Percentiles rank a stretch among this genome's conserved stretches.
These are phyloP conservation scores for Margaritifera margaritifera DNA, from an alignment of 2,888 invertebrate genomes.

Conservation along the genomic window DNA sequence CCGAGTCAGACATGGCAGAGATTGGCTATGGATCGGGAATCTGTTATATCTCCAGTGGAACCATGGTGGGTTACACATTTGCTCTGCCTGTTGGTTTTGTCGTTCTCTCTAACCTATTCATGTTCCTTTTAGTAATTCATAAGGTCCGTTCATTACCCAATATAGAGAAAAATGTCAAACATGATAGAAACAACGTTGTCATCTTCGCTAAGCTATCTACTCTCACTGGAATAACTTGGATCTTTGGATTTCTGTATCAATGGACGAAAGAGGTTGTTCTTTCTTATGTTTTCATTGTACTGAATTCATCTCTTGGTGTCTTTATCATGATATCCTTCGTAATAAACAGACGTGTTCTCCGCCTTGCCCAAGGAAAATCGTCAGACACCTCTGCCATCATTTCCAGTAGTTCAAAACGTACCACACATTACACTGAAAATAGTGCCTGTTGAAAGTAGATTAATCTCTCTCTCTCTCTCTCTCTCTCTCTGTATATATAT, in stretches of 20 bases:
- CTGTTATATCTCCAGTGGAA: slow-evolving; percentile 26
- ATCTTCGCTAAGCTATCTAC: slow-evolving; percentile 25
- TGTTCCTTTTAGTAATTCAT: slow-evolving; percentile 14
- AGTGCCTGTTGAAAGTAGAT: too few relatives aligned
- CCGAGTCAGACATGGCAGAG: not conserved
- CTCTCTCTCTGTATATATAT: too few relatives aligned
- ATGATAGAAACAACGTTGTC: slow-evolving; percentile 14
- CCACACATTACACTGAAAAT: too few relatives aligned
- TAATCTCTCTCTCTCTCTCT: too few relatives aligned
- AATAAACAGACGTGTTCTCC: slow-evolving; percentile 17
- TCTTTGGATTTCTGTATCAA: slow-evolving; percentile 25
- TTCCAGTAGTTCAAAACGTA: too few relatives aligned
- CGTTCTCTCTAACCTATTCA: slow-evolving; percentile 14
- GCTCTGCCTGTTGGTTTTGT: slow-evolving; percentile 22
- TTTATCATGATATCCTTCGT: slow-evolving; percentile 28
- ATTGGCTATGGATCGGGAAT: slow-evolving; percentile 23
- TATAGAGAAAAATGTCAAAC: slow-evolving; percentile 6
- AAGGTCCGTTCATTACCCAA: slow-evolving; percentile 7
- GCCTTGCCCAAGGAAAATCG: too few relatives aligned
- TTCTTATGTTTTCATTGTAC: slow-evolving; percentile 24
- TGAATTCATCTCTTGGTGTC: slow-evolving; percentile 26
- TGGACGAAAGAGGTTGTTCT: slow-evolving; percentile 13
- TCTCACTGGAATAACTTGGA: slow-evolving; percentile 25
- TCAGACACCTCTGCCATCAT: too few relatives aligned
- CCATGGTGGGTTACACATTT: slow-evolving; percentile 16